Conservation (phyloP, 2,797 vertebrate genomes). For the Mus minutoides region DNA sequence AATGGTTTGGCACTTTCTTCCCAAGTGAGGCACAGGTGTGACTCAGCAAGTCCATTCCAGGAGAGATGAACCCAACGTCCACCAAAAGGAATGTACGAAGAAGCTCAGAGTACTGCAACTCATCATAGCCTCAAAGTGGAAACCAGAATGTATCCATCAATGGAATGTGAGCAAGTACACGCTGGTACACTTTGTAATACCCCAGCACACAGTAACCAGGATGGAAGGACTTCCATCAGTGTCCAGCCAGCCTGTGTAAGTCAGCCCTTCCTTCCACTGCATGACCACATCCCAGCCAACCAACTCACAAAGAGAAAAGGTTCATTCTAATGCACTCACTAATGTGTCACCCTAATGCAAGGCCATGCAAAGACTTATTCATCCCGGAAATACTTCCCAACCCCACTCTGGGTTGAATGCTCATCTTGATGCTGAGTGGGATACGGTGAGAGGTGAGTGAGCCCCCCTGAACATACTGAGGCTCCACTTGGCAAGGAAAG, state of each 20-base stretch:
- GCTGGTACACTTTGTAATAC: fast-evolving
- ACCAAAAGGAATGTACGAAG: background rate
- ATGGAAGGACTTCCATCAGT: background rate
- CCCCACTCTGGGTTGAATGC: background rate
- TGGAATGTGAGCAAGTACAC: background rate
- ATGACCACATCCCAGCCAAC: background rate
- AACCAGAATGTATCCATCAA: background rate
- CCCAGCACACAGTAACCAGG: background rate
- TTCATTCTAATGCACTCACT: background rate
- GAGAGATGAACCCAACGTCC: background rate
- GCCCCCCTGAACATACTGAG: background rate
- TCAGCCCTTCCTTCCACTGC: background rate
- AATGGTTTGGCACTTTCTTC: background rate
- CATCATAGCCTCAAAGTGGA: background rate
- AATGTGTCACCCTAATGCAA: background rate
- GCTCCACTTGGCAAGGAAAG: background rate
- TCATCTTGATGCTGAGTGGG: background rate
- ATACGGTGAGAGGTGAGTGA: fast-evolving
- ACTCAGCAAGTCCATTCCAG: background rate
- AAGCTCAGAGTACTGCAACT: background rate
- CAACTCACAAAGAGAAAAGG: background rate
- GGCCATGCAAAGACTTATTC: background rate
- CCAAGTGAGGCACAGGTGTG: background rate
- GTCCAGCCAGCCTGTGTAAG: no score
- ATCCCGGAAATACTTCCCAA: background rate